phyloP scores from a whole-genome alignment of 2,888 invertebrate species.

The Eilema caniola region DNA sequence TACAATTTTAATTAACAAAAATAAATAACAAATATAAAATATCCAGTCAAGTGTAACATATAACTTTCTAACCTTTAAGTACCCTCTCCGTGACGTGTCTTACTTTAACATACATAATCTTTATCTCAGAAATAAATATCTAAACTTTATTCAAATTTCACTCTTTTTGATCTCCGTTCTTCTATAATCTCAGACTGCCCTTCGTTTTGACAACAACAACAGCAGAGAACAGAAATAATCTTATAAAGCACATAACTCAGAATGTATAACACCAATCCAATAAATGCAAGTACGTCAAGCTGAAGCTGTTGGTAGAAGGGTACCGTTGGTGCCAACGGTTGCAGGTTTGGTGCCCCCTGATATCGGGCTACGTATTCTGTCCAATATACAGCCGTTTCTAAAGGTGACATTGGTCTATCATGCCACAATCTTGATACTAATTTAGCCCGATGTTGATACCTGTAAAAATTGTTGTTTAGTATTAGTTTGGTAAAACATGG shows the following conservation, averaged over 20 bases:
- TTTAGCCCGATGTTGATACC: slow-evolving; percentile 75
- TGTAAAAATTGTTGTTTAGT: slow-evolving; percentile 43
- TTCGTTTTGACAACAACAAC: slow-evolving; percentile 70
- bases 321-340: slow-evolving; percentile 67
- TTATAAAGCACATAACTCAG: slow-evolving; percentile 69
- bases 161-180: slow-evolving; percentile 72
- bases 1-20: slow-evolving; percentile 32
- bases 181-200: slow-evolving; percentile 53
- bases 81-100: slow-evolving; percentile 3
- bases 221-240: slow-evolving; percentile 70
- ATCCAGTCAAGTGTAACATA: slow-evolving; percentile 20
- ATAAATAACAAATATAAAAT: slow-evolving; percentile 36
- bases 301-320: slow-evolving; percentile 78
- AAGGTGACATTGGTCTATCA: slow-evolving; percentile 82
- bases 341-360: slow-evolving; percentile 76
- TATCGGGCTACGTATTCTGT: slow-evolving; percentile 86
- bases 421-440: slow-evolving; percentile 83
- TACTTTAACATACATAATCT: neutral
- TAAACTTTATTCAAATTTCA: slow-evolving; percentile 76
- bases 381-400: slow-evolving; percentile 87
- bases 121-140: neutral
- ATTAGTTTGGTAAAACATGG: neutral
- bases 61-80: slow-evolving; percentile 23
- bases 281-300: slow-evolving; percentile 76
- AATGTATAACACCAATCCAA: slow-evolving; percentile 71